Percentiles rank a stretch among this genome's conserved stretches.
These are phyloP conservation scores for Muntiacus reevesi DNA, from an alignment of 2,113 vertebrate species.

Conservation along the genomic window DNA sequence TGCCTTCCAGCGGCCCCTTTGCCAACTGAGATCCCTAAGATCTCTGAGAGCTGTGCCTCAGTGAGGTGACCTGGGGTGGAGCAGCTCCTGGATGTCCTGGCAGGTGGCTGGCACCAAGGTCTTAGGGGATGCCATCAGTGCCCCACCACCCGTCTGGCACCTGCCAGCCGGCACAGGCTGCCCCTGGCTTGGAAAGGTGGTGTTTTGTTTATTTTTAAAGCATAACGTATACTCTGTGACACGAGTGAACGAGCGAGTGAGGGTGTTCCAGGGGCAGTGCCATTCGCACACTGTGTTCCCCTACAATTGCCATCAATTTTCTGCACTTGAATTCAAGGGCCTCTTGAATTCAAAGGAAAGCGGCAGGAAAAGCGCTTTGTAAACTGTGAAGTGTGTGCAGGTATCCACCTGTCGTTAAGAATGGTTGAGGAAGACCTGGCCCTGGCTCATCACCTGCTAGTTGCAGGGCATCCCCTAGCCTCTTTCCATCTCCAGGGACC, in stretches of 20 bases:
- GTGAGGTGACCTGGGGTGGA: background rate
- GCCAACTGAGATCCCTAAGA: background rate
- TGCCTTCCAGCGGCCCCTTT: background rate
- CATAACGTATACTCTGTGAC: background rate
- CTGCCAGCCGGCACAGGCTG: background rate
- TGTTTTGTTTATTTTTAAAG: background rate
- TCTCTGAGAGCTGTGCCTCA: background rate
- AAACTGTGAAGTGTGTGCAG: background rate
- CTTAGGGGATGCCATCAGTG: background rate
- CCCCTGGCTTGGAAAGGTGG: background rate
- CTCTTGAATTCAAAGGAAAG: slow-evolving; percentile 52
- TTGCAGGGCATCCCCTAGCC: background rate
- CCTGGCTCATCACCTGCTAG: background rate
- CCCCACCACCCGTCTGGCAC: background rate
- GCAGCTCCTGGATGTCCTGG: background rate
- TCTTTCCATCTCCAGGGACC: background rate
- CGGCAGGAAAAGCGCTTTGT: background rate
- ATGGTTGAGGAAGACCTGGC: background rate
- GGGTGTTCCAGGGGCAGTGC: background rate
- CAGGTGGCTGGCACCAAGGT: background rate
- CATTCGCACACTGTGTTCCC: background rate
- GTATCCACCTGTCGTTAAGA: background rate
- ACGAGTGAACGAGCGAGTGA: accelerated
- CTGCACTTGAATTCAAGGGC: slow-evolving; percentile 58
- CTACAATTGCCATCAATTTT: background rate